Conservation (phyloP, 92 coral and sea anemone species). For the Siderastrea siderea region DNA sequence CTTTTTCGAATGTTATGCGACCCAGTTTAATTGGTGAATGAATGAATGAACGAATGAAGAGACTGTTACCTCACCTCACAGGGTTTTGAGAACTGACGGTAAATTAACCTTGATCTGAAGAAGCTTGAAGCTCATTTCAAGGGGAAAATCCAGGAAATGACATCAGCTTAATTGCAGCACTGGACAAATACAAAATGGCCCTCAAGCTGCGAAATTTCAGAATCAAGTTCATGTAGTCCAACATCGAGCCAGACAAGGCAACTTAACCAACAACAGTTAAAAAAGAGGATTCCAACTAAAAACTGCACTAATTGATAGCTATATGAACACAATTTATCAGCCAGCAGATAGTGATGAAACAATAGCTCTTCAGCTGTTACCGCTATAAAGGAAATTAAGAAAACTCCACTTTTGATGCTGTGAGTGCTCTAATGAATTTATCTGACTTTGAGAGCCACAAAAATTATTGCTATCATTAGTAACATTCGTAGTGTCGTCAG, state of each 20-base stretch:
- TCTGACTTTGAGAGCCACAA: neutral
- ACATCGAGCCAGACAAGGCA: conserved; percentile 6
- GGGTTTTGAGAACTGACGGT: conserved; percentile 47
- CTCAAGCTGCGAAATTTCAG: conserved; percentile 10
- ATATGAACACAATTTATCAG: conserved; percentile 5
- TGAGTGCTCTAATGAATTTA: conserved; percentile 19
- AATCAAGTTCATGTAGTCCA: conserved; percentile 18
- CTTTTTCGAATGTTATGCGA: conserved; percentile 23
- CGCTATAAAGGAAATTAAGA: conserved; percentile 24
- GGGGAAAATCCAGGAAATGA: conserved; percentile 25
- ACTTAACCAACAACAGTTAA: conserved; percentile 9
- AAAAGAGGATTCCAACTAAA: conserved; percentile 28
- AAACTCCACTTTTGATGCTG: conserved; percentile 18
- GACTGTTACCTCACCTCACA: conserved; percentile 26
- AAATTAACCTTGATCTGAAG: conserved; percentile 44
- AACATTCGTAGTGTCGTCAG: neutral
- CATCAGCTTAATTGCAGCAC: conserved; percentile 16
- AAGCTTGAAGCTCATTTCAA: conserved; percentile 47
- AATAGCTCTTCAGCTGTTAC: neutral
- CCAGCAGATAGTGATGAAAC: conserved; percentile 4
- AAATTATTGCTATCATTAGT: neutral
- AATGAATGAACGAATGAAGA: neutral
- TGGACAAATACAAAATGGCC: conserved; percentile 41
- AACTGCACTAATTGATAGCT: conserved; percentile 24
- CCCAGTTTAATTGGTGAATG: conserved; percentile 30